phyloP scores from a whole-genome alignment of 2,797 vertebrate species.

The Champsocephalus gunnari region DNA sequence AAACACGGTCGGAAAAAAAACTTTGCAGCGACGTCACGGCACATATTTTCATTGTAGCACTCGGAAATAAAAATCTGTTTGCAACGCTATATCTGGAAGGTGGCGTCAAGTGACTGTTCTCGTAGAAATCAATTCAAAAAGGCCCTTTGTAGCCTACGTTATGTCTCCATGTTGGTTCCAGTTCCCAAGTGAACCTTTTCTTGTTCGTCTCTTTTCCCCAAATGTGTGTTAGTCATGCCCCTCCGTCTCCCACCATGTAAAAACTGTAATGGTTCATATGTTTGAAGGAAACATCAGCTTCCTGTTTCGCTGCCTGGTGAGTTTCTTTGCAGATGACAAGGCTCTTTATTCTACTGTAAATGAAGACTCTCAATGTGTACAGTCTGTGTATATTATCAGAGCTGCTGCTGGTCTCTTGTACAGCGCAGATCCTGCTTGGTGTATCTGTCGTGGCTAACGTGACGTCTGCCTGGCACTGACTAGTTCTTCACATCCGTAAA shows the following conservation, averaged over 20 bases:
- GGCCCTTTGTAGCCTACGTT: too few species aligned
- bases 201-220: neutral
- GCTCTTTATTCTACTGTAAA: neutral
- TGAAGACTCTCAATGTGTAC: conserved; percentile 7
- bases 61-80: too few species aligned
- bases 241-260: neutral
- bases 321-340: conserved; percentile 22
- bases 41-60: too few species aligned
- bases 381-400: conserved; percentile 32
- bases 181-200: neutral
- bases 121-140: too few species aligned
- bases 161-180: neutral
- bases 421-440: conserved; percentile 1
- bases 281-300: neutral
- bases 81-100: too few species aligned
- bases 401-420: conserved; percentile 16
- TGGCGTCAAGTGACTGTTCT: too few species aligned
- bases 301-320: neutral
- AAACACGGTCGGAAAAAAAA: too few species aligned
- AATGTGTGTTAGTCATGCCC: neutral
- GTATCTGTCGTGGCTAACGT: conserved; percentile 52
- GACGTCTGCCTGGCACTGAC: conserved; percentile 36
- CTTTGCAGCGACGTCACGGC: too few species aligned
- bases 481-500: conserved; percentile 19
- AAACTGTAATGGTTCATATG: neutral